Percentiles rank a stretch among this genome's conserved stretches.
Conservation (phyloP, 2,888 invertebrate genomes). For the Ceraclea dissimilis region DNA sequence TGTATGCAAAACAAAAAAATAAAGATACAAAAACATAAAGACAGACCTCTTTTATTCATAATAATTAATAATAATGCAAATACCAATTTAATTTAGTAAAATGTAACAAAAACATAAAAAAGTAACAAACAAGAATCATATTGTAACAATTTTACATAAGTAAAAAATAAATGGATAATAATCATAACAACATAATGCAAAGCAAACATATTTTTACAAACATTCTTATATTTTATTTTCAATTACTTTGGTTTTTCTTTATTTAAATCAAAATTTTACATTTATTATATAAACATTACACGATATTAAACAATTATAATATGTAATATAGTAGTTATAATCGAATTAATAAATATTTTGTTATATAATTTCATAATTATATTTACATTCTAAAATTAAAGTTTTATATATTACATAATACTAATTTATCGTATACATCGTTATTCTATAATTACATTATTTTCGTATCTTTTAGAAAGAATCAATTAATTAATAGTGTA, state of each 20-base stretch:
- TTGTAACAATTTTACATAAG: too few species aligned
- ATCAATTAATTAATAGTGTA: neutral
- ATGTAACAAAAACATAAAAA: too few species aligned
- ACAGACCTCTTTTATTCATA: too few species aligned
- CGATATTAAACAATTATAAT: neutral
- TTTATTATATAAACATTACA: neutral
- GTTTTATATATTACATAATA: neutral
- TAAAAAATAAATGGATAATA: too few species aligned
- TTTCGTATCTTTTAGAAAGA: conserved; percentile 1
- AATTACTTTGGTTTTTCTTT: conserved; percentile 25
- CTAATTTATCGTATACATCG: neutral
- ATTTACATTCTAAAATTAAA: neutral
- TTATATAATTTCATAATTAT: neutral
- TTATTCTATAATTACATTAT: neutral
- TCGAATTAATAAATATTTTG: neutral
- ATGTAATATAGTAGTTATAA: neutral
- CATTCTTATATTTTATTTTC: conserved; percentile 11
- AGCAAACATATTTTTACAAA: conserved; percentile 25
- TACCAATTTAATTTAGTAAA: too few species aligned
- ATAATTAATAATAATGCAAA: too few species aligned
- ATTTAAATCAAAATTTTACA: conserved; percentile 24
- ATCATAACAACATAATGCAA: conserved; percentile 21
- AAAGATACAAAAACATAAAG: too few species aligned
- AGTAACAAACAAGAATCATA: too few species aligned
- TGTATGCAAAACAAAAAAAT: too few species aligned